Evolutionary conservation across 2,888 invertebrate genomes (phyloP).

Genomic region (Drosophila cyrtoloma): DNA sequence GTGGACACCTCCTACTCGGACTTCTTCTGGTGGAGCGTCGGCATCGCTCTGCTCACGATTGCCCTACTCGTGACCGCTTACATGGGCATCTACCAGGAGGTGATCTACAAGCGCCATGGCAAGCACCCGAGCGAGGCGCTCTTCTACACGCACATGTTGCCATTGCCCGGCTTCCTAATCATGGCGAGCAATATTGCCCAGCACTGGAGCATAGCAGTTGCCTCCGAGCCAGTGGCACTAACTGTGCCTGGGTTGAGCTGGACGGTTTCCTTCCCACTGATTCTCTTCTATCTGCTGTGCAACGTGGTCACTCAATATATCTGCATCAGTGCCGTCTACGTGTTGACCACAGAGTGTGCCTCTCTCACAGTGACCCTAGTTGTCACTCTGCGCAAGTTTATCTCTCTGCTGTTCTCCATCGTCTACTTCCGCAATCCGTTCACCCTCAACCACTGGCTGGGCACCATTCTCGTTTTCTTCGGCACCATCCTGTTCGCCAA

Average conservation of each 20-base stretch:
- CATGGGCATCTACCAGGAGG: conserved; percentile 98
- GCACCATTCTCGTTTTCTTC: conserved; percentile 94
- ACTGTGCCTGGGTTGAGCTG: conserved; percentile 85
- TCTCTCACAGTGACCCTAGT: conserved; percentile 98
- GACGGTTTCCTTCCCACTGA: conserved; percentile 87
- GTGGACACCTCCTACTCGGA: conserved; percentile 77
- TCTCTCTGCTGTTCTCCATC: conserved; percentile 97
- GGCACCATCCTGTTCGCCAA: conserved; percentile 98
- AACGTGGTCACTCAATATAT: conserved; percentile 96
- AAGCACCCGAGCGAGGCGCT: conserved; percentile 96
- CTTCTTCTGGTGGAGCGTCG: conserved; percentile 88
- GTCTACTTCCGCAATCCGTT: conserved; percentile 97
- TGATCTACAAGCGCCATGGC: conserved; percentile 92
- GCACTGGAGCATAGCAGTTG: conserved; percentile 90
- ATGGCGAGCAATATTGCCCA: conserved; percentile 91
- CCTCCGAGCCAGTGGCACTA: conserved; percentile 86
- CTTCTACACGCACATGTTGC: conserved; percentile 95
- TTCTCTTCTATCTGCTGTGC: conserved; percentile 91
- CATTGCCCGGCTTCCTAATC: conserved; percentile 95
- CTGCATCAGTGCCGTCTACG: conserved; percentile 98
- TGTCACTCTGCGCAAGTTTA: conserved; percentile 97
- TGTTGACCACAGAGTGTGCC: conserved; percentile 96
- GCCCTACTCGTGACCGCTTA: conserved; percentile 96
- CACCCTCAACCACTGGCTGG: conserved; percentile 95
- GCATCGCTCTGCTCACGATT: conserved; percentile 93